Conservation (phyloP, 2,888 invertebrate species). For the Melanchra persicariae region DNA sequence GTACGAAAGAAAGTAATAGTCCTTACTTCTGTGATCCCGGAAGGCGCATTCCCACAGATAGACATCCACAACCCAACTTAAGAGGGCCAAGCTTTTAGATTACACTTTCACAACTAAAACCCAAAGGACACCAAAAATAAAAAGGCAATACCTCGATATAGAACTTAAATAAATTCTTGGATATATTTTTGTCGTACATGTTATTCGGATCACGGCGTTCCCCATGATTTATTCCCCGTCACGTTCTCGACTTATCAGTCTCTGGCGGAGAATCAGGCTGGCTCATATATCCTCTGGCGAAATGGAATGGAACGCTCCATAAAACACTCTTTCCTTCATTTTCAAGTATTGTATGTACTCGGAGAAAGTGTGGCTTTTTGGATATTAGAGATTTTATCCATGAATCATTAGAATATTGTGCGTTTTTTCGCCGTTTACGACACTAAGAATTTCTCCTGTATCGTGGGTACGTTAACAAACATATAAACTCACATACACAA, state of each 20-base stretch:
- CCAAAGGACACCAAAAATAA: constrained; percentile 48
- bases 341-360: constrained; percentile 45
- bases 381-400: background rate
- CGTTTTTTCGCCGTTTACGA: too few species aligned
- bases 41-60: constrained; percentile 22
- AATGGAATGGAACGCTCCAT: constrained; percentile 65
- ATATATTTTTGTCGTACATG: constrained; percentile 59
- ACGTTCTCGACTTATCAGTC: constrained; percentile 82
- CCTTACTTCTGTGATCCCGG: background rate
- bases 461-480: too few species aligned
- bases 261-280: constrained; percentile 73
- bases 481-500: too few species aligned
- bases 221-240: constrained; percentile 80
- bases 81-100: constrained; percentile 17
- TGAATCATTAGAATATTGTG: background rate
- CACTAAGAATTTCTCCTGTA: too few species aligned
- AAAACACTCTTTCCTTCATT: constrained; percentile 56
- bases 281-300: constrained; percentile 64
- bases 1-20: constrained; percentile 21
- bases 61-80: constrained; percentile 10
- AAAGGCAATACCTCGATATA: constrained; percentile 52
- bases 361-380: background rate
- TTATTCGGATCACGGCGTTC: constrained; percentile 76
- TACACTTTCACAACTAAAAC: constrained; percentile 33
- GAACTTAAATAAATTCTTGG: constrained; percentile 59